A percentile compares a stretch with the other conserved stretches of the same genome.
These are phyloP conservation scores for Fukomys damarensis DNA, from an alignment of 2,113 vertebrate species.

Conservation along the genomic window DNA sequence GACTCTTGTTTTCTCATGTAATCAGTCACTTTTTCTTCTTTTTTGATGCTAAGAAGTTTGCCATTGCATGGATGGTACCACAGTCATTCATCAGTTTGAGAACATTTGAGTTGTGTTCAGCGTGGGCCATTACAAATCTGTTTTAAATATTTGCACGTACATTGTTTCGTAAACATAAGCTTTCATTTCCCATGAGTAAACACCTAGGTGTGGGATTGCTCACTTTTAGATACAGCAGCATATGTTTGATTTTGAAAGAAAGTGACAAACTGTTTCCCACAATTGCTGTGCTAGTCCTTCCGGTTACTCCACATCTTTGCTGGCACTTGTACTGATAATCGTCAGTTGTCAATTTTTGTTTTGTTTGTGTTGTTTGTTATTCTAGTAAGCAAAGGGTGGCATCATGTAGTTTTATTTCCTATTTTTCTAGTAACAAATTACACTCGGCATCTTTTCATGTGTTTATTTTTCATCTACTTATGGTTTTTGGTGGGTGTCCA, in stretches of 20 bases:
- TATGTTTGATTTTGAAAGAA: neutral
- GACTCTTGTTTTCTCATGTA: neutral
- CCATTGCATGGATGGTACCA: neutral
- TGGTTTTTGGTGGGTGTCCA: neutral
- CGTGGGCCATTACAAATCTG: neutral
- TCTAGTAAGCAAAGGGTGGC: neutral
- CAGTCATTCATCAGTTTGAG: neutral
- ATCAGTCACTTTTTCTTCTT: neutral
- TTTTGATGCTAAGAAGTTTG: conserved; percentile 19
- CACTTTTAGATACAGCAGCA: neutral
- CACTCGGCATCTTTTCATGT: neutral
- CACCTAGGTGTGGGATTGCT: neutral
- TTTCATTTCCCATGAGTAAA: conserved; percentile 45
- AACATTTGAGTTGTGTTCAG: neutral
- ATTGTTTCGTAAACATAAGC: conserved; percentile 7
- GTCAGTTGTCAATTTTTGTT: neutral
- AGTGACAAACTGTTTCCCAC: neutral
- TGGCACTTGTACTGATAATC: neutral
- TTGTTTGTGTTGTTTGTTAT: conserved; percentile 46
- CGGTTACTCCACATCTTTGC: neutral
- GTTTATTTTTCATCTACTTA: neutral
- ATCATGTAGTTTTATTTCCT: neutral
- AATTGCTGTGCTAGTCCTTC: neutral
- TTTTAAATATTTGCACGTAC: conserved; percentile 30
- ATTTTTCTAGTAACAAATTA: neutral